Conservation (phyloP, 2,113 vertebrate genomes). For the Coracopsis vasa region DNA sequence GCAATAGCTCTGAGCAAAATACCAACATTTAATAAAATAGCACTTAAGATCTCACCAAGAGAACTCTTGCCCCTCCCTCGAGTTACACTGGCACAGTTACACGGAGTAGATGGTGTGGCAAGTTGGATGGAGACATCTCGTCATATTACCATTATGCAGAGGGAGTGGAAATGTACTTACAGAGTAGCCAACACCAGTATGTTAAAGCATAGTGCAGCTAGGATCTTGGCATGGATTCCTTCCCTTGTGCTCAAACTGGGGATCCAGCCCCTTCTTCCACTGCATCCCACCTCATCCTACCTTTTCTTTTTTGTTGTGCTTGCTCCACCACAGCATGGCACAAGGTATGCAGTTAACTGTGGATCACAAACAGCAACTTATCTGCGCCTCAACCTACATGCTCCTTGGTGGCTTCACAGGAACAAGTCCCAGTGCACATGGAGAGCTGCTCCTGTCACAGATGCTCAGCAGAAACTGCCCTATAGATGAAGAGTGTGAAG, state of each 20-base stretch:
- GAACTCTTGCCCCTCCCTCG: not conserved
- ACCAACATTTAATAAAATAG: not conserved
- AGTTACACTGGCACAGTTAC: not conserved
- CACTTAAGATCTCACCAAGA: not conserved
- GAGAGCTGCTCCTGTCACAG: not conserved
- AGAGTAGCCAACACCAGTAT: not conserved
- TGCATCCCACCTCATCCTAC: not conserved
- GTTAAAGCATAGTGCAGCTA: not conserved
- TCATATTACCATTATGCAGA: not conserved
- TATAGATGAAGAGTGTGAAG: not conserved
- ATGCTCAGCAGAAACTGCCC: not conserved
- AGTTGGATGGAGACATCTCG: not conserved
- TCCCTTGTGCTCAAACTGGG: not conserved
- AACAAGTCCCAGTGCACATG: not conserved
- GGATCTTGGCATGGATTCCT: not conserved
- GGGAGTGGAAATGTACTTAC: not conserved
- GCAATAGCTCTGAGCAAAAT: not conserved
- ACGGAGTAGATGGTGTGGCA: rapidly evolving
- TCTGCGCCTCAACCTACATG: not conserved
- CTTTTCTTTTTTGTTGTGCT: not conserved
- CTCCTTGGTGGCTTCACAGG: rapidly evolving
- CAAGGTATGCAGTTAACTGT: rapidly evolving
- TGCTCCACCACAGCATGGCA: not conserved
- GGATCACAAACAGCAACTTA: not conserved
- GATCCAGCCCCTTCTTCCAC: not conserved